Conservation (phyloP, 2,888 invertebrate species). For the Drosophila anomelani region DNA sequence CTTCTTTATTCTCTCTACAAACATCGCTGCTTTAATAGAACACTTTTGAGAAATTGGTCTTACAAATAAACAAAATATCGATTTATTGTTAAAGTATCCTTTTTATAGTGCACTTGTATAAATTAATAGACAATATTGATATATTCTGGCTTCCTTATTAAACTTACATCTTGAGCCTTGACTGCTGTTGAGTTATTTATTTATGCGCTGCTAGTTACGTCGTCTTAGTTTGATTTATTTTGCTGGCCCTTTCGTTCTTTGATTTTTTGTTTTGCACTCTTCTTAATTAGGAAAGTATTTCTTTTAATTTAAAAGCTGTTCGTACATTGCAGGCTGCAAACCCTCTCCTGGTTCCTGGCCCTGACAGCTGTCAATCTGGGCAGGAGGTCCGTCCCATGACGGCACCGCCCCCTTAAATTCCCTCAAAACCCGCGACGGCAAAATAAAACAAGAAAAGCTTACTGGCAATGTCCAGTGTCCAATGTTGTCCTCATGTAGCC, state of each 20-base stretch:
- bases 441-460: not conserved
- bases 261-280: not conserved
- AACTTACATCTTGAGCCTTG: not conserved
- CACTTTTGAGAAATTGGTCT: not conserved
- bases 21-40: too few relatives aligned
- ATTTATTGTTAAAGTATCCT: not conserved
- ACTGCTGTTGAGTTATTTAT: not conserved
- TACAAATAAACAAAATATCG: not conserved
- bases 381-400: slow-evolving; percentile 11
- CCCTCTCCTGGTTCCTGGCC: not conserved
- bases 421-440: not conserved
- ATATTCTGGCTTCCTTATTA: not conserved
- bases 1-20: too few relatives aligned
- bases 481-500: slow-evolving; percentile 56
- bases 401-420: slow-evolving; percentile 15
- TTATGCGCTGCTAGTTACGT: not conserved
- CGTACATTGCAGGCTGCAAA: slow-evolving; percentile 7
- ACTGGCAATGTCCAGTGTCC: slow-evolving; percentile 36
- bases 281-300: slow-evolving; percentile 33
- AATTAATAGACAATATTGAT: not conserved
- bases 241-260: not conserved
- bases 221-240: slow-evolving; percentile 14
- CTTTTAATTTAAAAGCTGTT: slow-evolving; percentile 21
- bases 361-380: slow-evolving; percentile 70
- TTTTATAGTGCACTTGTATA: too few relatives aligned